Conservation (phyloP, 2,888 invertebrate genomes). For the Caenorhabditis sp. region DNA sequence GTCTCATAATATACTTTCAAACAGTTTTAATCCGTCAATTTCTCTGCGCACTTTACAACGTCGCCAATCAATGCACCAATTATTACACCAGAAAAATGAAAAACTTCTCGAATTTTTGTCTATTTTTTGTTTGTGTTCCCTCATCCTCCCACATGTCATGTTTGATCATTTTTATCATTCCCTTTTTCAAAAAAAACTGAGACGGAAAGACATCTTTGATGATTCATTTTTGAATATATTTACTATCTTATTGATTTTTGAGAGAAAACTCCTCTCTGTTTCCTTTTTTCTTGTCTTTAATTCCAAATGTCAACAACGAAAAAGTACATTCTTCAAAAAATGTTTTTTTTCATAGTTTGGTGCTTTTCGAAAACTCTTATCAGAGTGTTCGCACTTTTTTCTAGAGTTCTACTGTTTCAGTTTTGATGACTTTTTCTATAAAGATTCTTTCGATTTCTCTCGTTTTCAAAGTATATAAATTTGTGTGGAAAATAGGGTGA, state of each 20-base stretch:
- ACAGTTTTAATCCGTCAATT: background rate
- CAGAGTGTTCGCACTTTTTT: too few relatives aligned
- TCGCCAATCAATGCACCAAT: conserved; percentile 1
- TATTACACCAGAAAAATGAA: conserved; percentile 1
- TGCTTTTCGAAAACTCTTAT: too few relatives aligned
- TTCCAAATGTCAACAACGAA: background rate
- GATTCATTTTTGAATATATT: background rate
- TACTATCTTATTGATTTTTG: background rate
- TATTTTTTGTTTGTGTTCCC: background rate
- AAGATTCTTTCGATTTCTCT: too few relatives aligned
- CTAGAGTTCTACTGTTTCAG: too few relatives aligned
- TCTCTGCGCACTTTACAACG: background rate
- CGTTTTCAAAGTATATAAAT: too few relatives aligned
- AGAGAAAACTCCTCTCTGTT: background rate
- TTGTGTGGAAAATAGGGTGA: too few relatives aligned
- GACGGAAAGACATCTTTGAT: background rate
- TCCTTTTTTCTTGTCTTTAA: background rate
- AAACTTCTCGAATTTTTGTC: background rate
- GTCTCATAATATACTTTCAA: background rate
- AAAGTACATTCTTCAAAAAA: background rate
- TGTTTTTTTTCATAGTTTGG: too few relatives aligned
- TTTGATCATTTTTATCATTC: background rate
- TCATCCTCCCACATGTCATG: conserved; percentile 5
- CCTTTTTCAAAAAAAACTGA: background rate
- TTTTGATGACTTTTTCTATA: too few relatives aligned